Evolutionary conservation across 2,113 vertebrate genomes (phyloP), one percentile per base, ranked within the genome.

Genomic region (Conger conger): DNA sequence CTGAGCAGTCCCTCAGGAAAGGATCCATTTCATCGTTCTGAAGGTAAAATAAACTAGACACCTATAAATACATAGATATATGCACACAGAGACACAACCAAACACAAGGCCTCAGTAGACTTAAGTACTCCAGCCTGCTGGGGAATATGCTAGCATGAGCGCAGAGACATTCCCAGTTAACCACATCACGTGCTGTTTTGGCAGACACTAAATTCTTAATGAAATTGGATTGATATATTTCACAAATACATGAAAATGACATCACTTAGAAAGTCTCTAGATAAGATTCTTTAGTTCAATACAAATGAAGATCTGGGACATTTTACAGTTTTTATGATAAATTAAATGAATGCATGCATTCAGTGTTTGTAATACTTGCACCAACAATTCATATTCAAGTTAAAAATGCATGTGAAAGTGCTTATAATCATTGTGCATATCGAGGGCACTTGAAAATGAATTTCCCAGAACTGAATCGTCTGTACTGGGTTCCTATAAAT

Each of bases 371-470:
- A 94, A 94, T 90, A 90, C 90, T 68, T 77, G 80, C 78, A 92
- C 95, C 86, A 93, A 95, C 94, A 93, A 94, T 95, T 87, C 87
- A 96, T 93, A 90, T 79, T 87, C 82, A n/a, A 82, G 82, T 76
- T 91, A 91, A 92, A 92, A 94, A 94, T 93, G 93, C 93, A 95
- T 92, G 90, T 90, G 88, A 91, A 88, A 88, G 87, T 86, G 83
- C 86, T 93, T 93, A 92, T 95, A 92, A 95, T 90, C 89, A 92
- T 89, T 91, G 94, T 91, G 94, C 91, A 95, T 92, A 96, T 95
- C 91, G 91, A 93, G 94, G 93, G 95, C 94, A 94, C 93, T 93
- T 88, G 50, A 88, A 93, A 93, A 95, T 94, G 18, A 91, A 93
- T 94, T 93, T 95, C 94, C 93, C 88, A 90, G 87, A 91, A 91